Percentiles rank a stretch among this genome's conserved stretches.
Evolutionary conservation across 1,140 invertebrate genomes (phyloP).

Genomic region (Caenorhabditis inopinata): DNA sequence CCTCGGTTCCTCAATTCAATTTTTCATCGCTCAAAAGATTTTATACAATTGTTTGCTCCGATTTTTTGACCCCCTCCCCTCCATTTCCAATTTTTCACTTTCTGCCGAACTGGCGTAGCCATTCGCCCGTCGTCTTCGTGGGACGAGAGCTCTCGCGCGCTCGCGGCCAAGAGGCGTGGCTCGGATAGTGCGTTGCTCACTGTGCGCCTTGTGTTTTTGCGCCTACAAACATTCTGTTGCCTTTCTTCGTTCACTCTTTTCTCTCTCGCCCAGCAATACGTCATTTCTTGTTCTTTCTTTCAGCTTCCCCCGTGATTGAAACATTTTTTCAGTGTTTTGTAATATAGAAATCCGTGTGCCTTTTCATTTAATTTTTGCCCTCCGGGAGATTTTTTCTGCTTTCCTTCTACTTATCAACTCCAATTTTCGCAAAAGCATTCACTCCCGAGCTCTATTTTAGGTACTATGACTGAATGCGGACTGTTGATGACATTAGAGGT

Average conservation of each 20-base stretch:
- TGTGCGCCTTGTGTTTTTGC: constrained; percentile 32
- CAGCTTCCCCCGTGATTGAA: neutral
- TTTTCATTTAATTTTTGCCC: neutral
- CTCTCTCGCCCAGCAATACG: neutral
- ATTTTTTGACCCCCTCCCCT: neutral
- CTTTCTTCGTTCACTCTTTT: neutral
- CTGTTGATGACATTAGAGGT: neutral
- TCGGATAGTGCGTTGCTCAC: neutral
- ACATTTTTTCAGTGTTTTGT: neutral
- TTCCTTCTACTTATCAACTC: neutral
- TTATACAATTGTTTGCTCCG: neutral
- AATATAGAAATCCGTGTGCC: neutral
- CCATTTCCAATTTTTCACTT: neutral
- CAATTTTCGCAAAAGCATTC: neutral
- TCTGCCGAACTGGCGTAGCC: neutral
- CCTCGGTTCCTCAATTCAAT: no score
- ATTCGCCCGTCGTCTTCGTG: neutral
- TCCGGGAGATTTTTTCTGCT: neutral
- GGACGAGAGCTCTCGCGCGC: neutral
- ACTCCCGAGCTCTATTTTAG: neutral
- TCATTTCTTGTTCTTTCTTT: neutral
- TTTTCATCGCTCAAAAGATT: neutral
- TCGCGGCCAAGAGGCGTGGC: neutral
- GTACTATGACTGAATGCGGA: neutral
- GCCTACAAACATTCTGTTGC: constrained; percentile 5